phyloP scores from a whole-genome alignment of 2,797 vertebrate genomes.

The Oreochromis grahami region DNA sequence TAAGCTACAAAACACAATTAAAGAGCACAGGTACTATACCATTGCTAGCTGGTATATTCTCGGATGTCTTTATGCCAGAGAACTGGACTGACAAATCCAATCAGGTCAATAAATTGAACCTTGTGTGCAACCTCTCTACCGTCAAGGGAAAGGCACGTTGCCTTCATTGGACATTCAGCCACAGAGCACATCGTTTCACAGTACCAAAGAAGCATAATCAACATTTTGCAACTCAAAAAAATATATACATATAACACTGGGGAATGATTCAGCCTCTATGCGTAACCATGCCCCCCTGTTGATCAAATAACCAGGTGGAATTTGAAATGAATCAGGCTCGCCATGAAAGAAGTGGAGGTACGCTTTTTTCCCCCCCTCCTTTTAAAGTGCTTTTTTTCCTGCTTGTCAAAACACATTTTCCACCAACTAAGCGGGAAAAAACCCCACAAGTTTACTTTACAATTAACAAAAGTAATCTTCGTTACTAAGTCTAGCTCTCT shows the following conservation, averaged over 20 bases:
- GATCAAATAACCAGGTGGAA: conserved; percentile 10
- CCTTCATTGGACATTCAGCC: conserved; percentile 20
- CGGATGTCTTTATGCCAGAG: conserved; percentile 3
- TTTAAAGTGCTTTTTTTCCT: conserved; percentile 46
- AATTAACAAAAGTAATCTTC: conserved; percentile 20
- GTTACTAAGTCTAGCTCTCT: conserved; percentile 12
- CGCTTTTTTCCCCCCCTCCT: background rate
- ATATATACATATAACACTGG: conserved; percentile 26
- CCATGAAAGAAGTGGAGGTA: background rate
- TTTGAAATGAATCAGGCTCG: background rate
- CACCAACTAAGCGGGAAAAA: conserved; percentile 16
- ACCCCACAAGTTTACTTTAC: background rate
- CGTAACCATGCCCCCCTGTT: background rate
- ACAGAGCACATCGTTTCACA: conserved; percentile 28
- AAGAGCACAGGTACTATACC: conserved; percentile 6
- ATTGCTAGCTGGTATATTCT: background rate
- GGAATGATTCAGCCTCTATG: conserved; percentile 21
- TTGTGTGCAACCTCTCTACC: conserved; percentile 14
- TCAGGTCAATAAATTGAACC: conserved; percentile 5
- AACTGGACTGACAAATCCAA: background rate
- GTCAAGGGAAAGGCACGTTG: background rate
- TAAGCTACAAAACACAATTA: conserved; percentile 22
- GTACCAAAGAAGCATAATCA: conserved; percentile 20
- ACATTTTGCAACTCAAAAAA: conserved; percentile 24
- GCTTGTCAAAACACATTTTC: conserved; percentile 20